phyloP scores from a whole-genome alignment of 2,113 vertebrate genomes.

The Cnemophilus loriae region DNA sequence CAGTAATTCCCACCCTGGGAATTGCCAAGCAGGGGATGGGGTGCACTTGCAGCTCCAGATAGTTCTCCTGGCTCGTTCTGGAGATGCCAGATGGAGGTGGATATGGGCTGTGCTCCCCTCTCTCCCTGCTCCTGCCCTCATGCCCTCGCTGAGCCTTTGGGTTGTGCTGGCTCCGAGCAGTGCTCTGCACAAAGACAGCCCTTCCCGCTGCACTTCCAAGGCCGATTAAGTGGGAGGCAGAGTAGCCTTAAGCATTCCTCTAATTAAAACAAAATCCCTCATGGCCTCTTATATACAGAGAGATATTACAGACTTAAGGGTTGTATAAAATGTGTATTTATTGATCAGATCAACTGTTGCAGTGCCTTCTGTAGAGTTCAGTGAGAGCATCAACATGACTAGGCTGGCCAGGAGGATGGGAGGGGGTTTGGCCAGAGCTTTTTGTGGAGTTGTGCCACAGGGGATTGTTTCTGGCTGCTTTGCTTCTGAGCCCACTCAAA shows the following conservation, averaged over 20 bases:
- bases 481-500: not conserved
- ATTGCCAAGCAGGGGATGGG: not conserved
- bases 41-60: not conserved
- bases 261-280: constrained; percentile 53
- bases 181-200: not conserved
- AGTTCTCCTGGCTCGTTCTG: accelerated
- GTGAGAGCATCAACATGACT: not conserved
- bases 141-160: not conserved
- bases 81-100: not conserved
- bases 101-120: not conserved
- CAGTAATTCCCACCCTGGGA: not conserved
- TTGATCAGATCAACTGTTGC: not conserved
- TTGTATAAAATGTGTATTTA: not conserved
- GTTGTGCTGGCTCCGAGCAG: not conserved
- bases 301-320: not conserved
- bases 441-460: not conserved
- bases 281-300: not conserved
- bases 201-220: not conserved
- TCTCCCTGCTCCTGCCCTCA: not conserved
- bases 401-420: not conserved
- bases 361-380: not conserved
- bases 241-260: not conserved
- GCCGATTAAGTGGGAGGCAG: not conserved
- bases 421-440: accelerated
- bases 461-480: not conserved